These are phyloP conservation scores for Harmothoe impar DNA, from an alignment of 2,888 invertebrate species.

Conservation along the genomic window DNA sequence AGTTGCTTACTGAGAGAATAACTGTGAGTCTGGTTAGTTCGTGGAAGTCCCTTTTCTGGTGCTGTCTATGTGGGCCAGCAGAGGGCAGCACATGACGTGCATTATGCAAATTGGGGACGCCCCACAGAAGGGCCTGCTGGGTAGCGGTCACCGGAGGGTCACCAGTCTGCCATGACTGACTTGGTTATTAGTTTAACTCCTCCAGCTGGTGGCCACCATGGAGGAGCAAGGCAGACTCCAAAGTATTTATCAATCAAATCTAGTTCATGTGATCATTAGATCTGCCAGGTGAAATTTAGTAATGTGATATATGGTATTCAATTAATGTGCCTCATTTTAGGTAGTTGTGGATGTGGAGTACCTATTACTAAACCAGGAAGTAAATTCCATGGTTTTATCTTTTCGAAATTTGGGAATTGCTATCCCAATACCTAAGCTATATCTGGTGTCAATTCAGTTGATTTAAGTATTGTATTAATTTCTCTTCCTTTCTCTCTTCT, in stretches of 20 bases:
- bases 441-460: not conserved
- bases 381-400: too few species aligned
- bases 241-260: conserved; percentile 31
- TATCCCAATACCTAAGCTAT: too few species aligned
- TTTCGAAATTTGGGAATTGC: too few species aligned
- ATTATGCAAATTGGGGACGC: conserved; percentile 29
- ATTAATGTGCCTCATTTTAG: too few species aligned
- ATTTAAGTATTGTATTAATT: not conserved
- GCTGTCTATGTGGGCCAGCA: not conserved
- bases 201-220: not conserved
- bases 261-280: conserved; percentile 6
- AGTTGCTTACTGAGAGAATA: too few species aligned
- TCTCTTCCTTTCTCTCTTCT: not conserved
- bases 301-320: not conserved
- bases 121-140: not conserved
- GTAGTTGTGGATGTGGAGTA: too few species aligned
- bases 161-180: not conserved
- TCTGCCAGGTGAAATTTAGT: not conserved
- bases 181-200: not conserved
- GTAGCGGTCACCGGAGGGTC: conserved; percentile 12
- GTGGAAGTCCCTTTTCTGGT: too few species aligned
- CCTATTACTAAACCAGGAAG: too few species aligned
- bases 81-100: not conserved
- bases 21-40: too few species aligned
- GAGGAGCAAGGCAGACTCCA: not conserved